Evolutionary conservation across 2,888 invertebrate species (phyloP).

Genomic region (Cataglyphis cursor): DNA sequence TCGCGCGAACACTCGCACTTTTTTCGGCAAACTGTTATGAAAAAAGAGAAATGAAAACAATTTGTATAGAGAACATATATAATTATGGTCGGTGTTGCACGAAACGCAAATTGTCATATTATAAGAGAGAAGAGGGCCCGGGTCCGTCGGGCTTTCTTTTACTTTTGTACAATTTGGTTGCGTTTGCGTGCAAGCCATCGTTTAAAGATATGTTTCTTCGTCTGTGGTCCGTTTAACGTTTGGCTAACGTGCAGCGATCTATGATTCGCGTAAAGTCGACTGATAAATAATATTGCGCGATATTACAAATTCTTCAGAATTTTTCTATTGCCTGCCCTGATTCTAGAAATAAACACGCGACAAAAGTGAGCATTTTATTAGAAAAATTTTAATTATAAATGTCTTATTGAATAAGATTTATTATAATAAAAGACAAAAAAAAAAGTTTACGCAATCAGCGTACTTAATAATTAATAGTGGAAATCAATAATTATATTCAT

Average conservation of each 20-base stretch:
- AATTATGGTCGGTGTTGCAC: conserved; percentile 46
- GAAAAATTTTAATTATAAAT: neutral
- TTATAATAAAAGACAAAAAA: neutral
- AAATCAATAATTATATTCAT: neutral
- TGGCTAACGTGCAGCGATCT: conserved; percentile 29
- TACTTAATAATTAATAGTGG: neutral
- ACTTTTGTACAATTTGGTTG: conserved; percentile 35
- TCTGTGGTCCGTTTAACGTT: conserved; percentile 48
- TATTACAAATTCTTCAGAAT: neutral
- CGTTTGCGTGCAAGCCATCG: conserved; percentile 40
- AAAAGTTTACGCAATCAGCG: neutral
- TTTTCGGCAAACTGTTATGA: conserved; percentile 21
- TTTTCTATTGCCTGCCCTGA: neutral
- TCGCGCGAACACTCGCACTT: conserved; percentile 5
- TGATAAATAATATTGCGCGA: conserved; percentile 10
- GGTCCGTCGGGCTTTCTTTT: conserved; percentile 28
- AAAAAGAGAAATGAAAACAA: conserved; percentile 15
- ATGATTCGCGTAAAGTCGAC: neutral
- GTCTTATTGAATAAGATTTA: neutral
- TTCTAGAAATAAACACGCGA: neutral
- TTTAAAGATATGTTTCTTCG: conserved; percentile 41
- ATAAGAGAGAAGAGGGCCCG: neutral
- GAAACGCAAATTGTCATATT: conserved; percentile 39
- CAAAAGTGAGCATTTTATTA: neutral
- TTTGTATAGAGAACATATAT: conserved; percentile 29